phyloP scores from a whole-genome alignment of 2,888 invertebrate genomes.

The Amphimallon solstitiale region DNA sequence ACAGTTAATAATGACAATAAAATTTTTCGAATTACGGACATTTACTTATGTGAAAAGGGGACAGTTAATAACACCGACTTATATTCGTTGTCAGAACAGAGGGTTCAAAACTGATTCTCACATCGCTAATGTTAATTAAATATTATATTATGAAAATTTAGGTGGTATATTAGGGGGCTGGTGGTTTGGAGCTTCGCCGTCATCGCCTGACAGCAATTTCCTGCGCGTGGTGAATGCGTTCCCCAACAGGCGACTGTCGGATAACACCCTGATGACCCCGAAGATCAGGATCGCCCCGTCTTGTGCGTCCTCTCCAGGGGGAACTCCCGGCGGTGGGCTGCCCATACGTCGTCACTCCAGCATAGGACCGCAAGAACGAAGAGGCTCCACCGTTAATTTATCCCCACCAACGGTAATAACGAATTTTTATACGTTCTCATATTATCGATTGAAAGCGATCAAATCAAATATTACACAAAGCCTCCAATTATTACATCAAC shows the following conservation, averaged over 20 bases:
- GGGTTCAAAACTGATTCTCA: neutral
- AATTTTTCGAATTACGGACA: too few relatives aligned
- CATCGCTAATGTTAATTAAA: neutral
- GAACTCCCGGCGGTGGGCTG: slow-evolving; percentile 77
- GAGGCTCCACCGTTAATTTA: slow-evolving; percentile 84
- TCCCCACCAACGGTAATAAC: slow-evolving; percentile 86
- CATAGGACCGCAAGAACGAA: slow-evolving; percentile 89
- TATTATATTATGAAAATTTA: slow-evolving; percentile 39
- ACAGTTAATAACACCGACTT: too few relatives aligned
- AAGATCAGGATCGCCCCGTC: slow-evolving; percentile 90
- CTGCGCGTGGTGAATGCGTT: slow-evolving; percentile 83
- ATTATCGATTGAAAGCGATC: neutral
- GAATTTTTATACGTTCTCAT: neutral
- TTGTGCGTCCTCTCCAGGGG: slow-evolving; percentile 84
- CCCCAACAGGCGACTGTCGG: slow-evolving; percentile 88
- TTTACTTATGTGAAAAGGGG: too few relatives aligned
- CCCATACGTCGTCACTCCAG: slow-evolving; percentile 91
- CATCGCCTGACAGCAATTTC: slow-evolving; percentile 87
- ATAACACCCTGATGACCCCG: slow-evolving; percentile 91
- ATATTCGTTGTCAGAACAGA: neutral
- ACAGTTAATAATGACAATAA: too few relatives aligned
- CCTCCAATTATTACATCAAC: neutral
- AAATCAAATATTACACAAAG: slow-evolving; percentile 6
- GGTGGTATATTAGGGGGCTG: slow-evolving; percentile 77
- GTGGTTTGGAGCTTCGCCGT: slow-evolving; percentile 87